Evolutionary conservation across 2,113 vertebrate species (phyloP).

Genomic region (Micromys minutus): DNA sequence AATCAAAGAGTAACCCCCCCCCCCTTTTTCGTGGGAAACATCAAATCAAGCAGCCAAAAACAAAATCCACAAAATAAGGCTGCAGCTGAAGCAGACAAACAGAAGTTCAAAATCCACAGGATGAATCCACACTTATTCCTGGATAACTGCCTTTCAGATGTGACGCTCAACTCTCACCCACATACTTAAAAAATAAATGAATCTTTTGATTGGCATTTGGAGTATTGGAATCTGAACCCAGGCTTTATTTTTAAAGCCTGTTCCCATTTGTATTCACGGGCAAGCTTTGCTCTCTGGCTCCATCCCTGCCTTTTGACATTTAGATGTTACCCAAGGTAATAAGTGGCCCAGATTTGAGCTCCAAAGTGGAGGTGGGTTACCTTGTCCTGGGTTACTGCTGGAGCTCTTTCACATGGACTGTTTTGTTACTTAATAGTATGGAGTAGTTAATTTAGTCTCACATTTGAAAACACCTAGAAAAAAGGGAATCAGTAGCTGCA

Average conservation of each 20-base stretch:
- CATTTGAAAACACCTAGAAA: conserved; percentile 57
- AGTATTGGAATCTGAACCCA: conserved; percentile 80
- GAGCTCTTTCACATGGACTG: conserved; percentile 34
- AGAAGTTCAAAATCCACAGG: conserved; percentile 54
- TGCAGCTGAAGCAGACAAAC: conserved; percentile 47
- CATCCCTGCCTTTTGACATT: conserved; percentile 78
- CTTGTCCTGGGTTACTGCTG: conserved; percentile 45
- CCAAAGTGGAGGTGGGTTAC: conserved; percentile 67
- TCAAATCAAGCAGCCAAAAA: background rate
- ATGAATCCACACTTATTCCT: conserved; percentile 57
- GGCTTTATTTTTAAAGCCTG: conserved; percentile 79
- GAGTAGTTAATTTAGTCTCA: conserved; percentile 65
- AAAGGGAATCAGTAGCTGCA: conserved; percentile 41
- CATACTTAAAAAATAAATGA: conserved; percentile 80
- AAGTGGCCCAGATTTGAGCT: conserved; percentile 72
- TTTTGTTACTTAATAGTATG: conserved; percentile 57
- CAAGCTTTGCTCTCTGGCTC: conserved; percentile 75
- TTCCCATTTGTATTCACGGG: conserved; percentile 79
- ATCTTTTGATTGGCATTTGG: conserved; percentile 81
- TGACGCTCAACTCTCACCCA: conserved; percentile 66
- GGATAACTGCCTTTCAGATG: conserved; percentile 61
- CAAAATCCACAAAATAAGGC: background rate
- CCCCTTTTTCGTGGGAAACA: conserved; percentile 8
- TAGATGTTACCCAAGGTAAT: conserved; percentile 77
- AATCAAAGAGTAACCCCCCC: background rate